A percentile compares a stretch with the other conserved stretches of the same genome.
phyloP scores from a whole-genome alignment of 1,140 invertebrate genomes.

The Papilio glaucus region DNA sequence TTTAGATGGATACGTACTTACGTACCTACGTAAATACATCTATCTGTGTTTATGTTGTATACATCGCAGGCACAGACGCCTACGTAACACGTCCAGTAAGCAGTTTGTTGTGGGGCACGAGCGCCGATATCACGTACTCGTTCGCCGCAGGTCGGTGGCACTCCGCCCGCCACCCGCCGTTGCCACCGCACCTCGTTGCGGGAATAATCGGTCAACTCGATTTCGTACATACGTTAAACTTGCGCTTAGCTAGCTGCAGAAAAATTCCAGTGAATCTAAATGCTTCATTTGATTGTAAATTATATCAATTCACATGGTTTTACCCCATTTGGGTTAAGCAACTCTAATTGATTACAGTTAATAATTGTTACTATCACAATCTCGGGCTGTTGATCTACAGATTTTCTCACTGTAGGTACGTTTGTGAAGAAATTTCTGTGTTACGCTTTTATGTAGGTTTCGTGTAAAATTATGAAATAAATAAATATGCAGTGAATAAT shows the following conservation, averaged over 20 bases:
- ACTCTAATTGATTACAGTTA: not conserved
- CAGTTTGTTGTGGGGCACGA: constrained; percentile 82
- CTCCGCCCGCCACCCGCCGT: constrained; percentile 73
- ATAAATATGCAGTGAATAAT: constrained; percentile 35
- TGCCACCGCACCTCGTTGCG: constrained; percentile 77
- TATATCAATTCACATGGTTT: not conserved
- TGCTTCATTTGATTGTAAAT: constrained; percentile 36
- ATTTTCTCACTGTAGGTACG: constrained; percentile 7
- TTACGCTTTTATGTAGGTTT: constrained; percentile 40
- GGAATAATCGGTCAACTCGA: constrained; percentile 78
- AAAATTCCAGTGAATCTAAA: constrained; percentile 42
- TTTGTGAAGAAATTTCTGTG: constrained; percentile 8
- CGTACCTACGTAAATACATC: constrained; percentile 54
- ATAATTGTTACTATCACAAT: constrained; percentile 55
- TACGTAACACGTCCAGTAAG: constrained; percentile 83
- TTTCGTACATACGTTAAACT: constrained; percentile 51
- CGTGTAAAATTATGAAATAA: constrained; percentile 47
- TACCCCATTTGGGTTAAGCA: not conserved
- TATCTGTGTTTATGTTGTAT: constrained; percentile 75
- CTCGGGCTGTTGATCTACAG: constrained; percentile 76
- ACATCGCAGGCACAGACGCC: constrained; percentile 75
- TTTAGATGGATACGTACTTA: constrained; percentile 38
- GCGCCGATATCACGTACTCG: constrained; percentile 81
- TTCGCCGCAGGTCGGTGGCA: constrained; percentile 79
- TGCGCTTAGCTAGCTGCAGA: constrained; percentile 41